A percentile compares a stretch with the other conserved stretches of the same genome.
Conservation (phyloP, 1,140 invertebrate species). For the Drosophila dunni region DNA sequence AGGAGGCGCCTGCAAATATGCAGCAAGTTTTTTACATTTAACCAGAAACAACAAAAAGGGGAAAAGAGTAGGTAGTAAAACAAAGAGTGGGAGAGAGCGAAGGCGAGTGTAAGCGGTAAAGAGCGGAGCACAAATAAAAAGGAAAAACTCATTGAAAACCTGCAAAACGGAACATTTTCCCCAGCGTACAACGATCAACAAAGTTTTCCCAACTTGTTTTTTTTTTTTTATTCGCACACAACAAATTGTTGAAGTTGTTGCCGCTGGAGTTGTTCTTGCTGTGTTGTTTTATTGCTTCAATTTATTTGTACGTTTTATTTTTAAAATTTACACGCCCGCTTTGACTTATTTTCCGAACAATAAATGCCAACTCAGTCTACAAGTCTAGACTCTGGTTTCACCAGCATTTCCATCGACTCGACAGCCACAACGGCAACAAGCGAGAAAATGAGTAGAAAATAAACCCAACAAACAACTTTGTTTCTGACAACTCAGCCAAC, state of each 20-base stretch:
- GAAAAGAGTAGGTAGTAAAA: not conserved
- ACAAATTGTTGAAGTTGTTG: slow-evolving; percentile 35
- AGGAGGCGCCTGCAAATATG: slow-evolving; percentile 63
- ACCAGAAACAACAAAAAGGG: slow-evolving; percentile 2
- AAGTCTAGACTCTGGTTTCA: slow-evolving; percentile 68
- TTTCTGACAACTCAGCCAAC: slow-evolving; percentile 13
- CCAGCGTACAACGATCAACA: slow-evolving; percentile 41
- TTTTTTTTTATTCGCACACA: slow-evolving; percentile 36
- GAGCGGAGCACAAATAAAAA: not conserved
- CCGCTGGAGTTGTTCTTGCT: slow-evolving; percentile 34
- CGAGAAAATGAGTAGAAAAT: not conserved
- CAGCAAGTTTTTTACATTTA: slow-evolving; percentile 64
- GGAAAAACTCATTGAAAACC: slow-evolving; percentile 46
- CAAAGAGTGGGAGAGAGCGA: not conserved
- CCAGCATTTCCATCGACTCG: slow-evolving; percentile 35
- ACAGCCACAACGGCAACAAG: slow-evolving; percentile 8
- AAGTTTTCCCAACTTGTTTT: slow-evolving; percentile 43
- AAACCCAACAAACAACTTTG: slow-evolving; percentile 20
- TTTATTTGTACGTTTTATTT: slow-evolving; percentile 51
- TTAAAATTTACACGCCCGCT: slow-evolving; percentile 68
- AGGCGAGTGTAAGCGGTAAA: not conserved
- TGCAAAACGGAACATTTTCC: slow-evolving; percentile 42
- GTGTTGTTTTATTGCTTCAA: slow-evolving; percentile 38
- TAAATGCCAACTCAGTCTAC: slow-evolving; percentile 72
- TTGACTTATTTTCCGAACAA: slow-evolving; percentile 65